These are phyloP conservation scores for Harpagoxenus sublaevis DNA, from an alignment of 2,888 invertebrate species.

Conservation along the genomic window DNA sequence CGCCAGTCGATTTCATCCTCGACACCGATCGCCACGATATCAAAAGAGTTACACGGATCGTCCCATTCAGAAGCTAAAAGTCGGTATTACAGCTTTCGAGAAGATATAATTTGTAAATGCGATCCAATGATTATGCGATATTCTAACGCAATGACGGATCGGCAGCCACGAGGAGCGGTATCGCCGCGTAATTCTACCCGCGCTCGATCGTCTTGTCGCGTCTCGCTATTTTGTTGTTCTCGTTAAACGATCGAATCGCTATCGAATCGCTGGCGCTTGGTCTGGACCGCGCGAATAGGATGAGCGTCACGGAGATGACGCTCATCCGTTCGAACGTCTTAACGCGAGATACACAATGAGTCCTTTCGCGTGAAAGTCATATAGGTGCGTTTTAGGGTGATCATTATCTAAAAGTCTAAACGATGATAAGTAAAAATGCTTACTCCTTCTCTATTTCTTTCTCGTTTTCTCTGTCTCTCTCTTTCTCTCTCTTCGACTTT, in stretches of 20 bases:
- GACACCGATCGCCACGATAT: slow-evolving; percentile 65
- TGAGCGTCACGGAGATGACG: slow-evolving; percentile 37
- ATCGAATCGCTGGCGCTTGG: slow-evolving; percentile 65
- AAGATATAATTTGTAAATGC: neutral
- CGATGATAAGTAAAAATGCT: slow-evolving; percentile 59
- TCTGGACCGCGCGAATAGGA: slow-evolving; percentile 65
- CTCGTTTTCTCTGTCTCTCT: slow-evolving; percentile 1
- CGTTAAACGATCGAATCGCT: slow-evolving; percentile 58
- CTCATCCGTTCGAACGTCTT: neutral
- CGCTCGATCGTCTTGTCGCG: slow-evolving; percentile 64
- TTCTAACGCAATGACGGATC: slow-evolving; percentile 26
- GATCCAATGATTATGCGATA: neutral
- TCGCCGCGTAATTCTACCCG: slow-evolving; percentile 34
- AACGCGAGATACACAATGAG: slow-evolving; percentile 35
- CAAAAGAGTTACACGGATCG: slow-evolving; percentile 70
- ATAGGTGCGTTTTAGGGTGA: slow-evolving; percentile 34
- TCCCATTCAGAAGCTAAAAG: slow-evolving; percentile 67
- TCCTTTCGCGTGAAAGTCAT: slow-evolving; percentile 32
- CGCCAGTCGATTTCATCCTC: slow-evolving; percentile 29
- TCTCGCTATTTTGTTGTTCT: slow-evolving; percentile 68
- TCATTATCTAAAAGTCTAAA: slow-evolving; percentile 59
- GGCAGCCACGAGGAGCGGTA: neutral
- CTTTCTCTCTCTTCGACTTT: slow-evolving; percentile 39
- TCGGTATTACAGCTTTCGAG: slow-evolving; percentile 47
- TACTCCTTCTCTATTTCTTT: slow-evolving; percentile 12